Evolutionary conservation across 2,113 vertebrate genomes (phyloP).

Genomic region (Cyphomyrus discorhynchus): DNA sequence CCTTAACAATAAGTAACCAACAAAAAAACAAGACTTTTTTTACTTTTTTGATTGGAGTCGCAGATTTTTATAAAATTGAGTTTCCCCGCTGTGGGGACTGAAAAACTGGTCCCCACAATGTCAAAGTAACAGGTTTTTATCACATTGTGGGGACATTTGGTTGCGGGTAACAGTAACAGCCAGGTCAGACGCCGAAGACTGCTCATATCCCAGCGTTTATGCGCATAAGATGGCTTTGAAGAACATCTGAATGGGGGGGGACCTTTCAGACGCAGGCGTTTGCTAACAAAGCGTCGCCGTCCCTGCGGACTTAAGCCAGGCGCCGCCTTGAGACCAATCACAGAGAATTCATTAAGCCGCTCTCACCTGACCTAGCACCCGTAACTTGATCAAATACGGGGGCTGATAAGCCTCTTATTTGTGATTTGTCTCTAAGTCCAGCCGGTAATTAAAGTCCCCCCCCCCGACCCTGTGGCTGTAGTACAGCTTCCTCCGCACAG

Average conservation of each 20-base stretch:
- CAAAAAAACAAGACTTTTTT: neutral
- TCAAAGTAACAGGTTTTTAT: too few species aligned
- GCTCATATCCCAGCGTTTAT: neutral
- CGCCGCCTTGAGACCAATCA: neutral
- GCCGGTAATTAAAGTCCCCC: neutral
- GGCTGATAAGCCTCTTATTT: neutral
- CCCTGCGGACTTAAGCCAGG: neutral
- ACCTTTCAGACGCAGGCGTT: neutral
- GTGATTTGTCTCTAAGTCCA: neutral
- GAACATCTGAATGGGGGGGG: neutral
- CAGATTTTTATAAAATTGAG: too few species aligned
- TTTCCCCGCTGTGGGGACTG: too few species aligned
- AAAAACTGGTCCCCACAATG: too few species aligned
- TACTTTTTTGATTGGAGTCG: too few species aligned
- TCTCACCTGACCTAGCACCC: neutral
- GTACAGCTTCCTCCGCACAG: neutral
- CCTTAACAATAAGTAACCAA: too few species aligned
- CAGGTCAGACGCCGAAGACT: neutral
- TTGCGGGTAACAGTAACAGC: neutral
- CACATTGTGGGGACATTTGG: too few species aligned
- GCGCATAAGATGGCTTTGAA: neutral
- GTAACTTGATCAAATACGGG: neutral
- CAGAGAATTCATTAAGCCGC: neutral
- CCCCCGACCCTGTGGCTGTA: neutral
- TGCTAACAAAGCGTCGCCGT: neutral